Base-by-base conservation (phyloP, 2,797 vertebrate species). In the Pygocentrus nattereri region DNA sequence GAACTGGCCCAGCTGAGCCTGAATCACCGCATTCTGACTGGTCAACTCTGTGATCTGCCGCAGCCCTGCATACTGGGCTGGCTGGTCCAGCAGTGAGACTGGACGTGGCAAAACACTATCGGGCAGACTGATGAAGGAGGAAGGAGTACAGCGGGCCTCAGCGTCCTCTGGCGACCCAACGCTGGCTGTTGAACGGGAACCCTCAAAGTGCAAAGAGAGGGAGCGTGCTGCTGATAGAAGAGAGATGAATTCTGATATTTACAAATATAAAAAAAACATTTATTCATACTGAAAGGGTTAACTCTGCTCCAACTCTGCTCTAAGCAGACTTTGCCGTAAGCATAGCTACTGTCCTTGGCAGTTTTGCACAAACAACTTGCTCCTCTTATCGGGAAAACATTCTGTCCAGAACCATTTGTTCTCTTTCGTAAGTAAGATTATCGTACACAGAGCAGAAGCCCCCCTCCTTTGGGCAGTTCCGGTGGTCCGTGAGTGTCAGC, bases 21-120 rank as follows among this genome's bases (percentile, higher is more conserved):
- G 94, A 59, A 97, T 94, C 30, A 91, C 83, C 4, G 95, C 89
- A 16, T 97, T 98, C 89, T 97, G 95, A 52, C 82, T 74, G 1
- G 91, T 94, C 61, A 97, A 87, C 85, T 96, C 92, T 1, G 93
- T 87, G 59, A 97, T 96, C 82, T 95, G 95, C 3, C 88, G 88
- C 85, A 94, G 82, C 74, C 97, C 80, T 73, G 76, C 85, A 38
- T 94, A 92, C 13, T 91, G 92, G 54, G 87, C 85, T 27, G 83
- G 30, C 68, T 58, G 74, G 8, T 83, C 65, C 52, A 79, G 84
- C 49, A 82, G 69, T 62, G 79, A 61, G 21, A 61, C 49, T 61
- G 83, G 7, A 74, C 84, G 54, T 72, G 81, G 3, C 23, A 89
- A 86, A 67, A 90, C 85, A 13, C 27, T 74, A 41, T 87, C 85